phyloP scores from a whole-genome alignment of 2,113 vertebrate genomes.

The Himantopus leucocephalus region DNA sequence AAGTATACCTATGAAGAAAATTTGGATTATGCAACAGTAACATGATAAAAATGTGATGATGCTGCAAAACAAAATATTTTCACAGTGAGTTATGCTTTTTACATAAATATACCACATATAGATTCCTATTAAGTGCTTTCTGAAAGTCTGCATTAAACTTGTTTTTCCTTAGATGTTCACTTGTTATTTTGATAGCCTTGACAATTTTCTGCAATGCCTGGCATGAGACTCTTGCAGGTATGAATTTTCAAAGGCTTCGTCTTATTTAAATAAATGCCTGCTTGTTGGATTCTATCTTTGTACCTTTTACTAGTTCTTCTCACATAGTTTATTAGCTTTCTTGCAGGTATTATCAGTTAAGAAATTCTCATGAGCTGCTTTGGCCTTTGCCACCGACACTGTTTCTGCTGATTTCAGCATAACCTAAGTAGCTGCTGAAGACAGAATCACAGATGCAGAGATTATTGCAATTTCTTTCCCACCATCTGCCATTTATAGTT shows the following conservation, averaged over 20 bases:
- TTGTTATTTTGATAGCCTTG: background rate
- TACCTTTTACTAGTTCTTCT: background rate
- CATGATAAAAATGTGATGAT: background rate
- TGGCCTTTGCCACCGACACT: background rate
- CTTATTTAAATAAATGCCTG: background rate
- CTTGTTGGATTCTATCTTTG: background rate
- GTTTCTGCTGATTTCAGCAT: background rate
- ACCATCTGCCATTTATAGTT: background rate
- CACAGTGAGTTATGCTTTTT: background rate
- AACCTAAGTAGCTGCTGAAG: background rate
- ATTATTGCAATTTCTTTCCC: background rate
- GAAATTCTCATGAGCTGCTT: background rate
- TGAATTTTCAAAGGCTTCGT: background rate
- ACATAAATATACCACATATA: fast-evolving
- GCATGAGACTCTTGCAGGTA: background rate
- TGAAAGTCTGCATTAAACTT: background rate
- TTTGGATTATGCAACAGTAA: background rate
- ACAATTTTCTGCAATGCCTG: background rate
- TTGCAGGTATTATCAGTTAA: background rate
- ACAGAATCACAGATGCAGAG: background rate
- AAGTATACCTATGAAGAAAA: background rate
- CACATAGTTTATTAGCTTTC: background rate
- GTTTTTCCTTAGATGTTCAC: background rate
- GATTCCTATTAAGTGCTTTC: background rate
- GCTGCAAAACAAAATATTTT: background rate